Evolutionary conservation across 2,113 vertebrate genomes (phyloP).

Genomic region (Melanocharis versteri): DNA sequence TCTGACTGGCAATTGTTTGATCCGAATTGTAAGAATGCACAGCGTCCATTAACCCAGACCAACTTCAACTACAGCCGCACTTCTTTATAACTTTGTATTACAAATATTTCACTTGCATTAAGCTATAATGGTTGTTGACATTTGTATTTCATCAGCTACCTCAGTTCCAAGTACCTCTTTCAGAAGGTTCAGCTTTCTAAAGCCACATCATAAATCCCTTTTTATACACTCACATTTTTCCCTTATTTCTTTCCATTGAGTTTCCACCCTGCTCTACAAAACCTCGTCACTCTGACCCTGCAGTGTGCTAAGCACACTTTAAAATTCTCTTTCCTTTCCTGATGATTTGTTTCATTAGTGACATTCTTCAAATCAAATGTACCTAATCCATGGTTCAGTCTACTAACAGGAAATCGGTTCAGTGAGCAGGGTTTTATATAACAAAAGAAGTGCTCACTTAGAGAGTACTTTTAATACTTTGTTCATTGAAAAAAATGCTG

Average conservation of each 20-base stretch:
- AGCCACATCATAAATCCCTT: slow-evolving; percentile 27
- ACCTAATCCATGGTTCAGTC: slow-evolving; percentile 71
- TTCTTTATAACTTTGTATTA: background rate
- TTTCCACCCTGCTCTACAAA: slow-evolving; percentile 40
- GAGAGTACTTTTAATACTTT: slow-evolving; percentile 68
- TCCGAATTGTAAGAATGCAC: background rate
- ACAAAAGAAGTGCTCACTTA: slow-evolving; percentile 76
- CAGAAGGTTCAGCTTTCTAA: slow-evolving; percentile 9
- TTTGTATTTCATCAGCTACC: background rate
- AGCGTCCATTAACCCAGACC: background rate
- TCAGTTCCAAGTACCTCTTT: background rate
- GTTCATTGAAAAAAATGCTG: slow-evolving; percentile 70
- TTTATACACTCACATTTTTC: slow-evolving; percentile 10
- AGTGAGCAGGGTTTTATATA: slow-evolving; percentile 66
- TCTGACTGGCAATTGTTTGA: background rate
- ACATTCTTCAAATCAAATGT: slow-evolving; percentile 75
- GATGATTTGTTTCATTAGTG: slow-evolving; percentile 73
- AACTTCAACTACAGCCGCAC: background rate
- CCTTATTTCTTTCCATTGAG: slow-evolving; percentile 34
- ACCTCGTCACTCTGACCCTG: slow-evolving; percentile 27
- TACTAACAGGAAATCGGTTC: slow-evolving; percentile 73
- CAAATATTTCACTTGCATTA: background rate
- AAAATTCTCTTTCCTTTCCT: slow-evolving; percentile 62
- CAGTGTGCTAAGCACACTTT: slow-evolving; percentile 20
- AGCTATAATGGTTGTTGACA: background rate